phyloP scores from a whole-genome alignment of 1,140 invertebrate species.

The Drosophila kikkawai region DNA sequence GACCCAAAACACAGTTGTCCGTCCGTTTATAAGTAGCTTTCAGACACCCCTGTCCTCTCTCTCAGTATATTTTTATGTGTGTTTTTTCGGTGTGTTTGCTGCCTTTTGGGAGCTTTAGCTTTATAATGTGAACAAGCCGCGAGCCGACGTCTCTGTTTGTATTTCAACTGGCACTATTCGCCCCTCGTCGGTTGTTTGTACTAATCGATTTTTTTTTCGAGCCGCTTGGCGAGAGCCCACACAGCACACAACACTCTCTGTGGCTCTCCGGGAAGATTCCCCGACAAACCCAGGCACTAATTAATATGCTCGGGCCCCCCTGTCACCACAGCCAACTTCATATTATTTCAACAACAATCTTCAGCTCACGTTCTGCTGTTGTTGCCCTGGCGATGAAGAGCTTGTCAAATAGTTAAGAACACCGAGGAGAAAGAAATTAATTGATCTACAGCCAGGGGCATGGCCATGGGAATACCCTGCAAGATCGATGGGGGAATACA shows the following conservation, averaged over 20 bases:
- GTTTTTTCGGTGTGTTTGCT: constrained; percentile 34
- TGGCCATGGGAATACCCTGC: constrained; percentile 33
- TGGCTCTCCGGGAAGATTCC: constrained; percentile 28
- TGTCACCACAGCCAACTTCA: constrained; percentile 40
- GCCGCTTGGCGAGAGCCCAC: constrained; percentile 8
- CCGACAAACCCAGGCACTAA: constrained; percentile 34
- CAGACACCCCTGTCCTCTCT: constrained; percentile 20
- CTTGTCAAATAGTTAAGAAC: constrained; percentile 65
- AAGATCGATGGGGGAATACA: constrained; percentile 17
- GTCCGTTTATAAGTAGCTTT: constrained; percentile 74
- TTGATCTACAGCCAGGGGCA: constrained; percentile 21
- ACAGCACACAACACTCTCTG: constrained; percentile 9
- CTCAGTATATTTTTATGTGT: constrained; percentile 11
- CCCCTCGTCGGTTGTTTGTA: constrained; percentile 34
- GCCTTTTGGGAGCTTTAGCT: constrained; percentile 62
- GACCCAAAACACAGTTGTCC: constrained; percentile 72
- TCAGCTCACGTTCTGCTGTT: constrained; percentile 44
- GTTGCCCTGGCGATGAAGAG: constrained; percentile 52
- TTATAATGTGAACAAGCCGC: constrained; percentile 60
- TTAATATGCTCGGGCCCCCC: constrained; percentile 49
- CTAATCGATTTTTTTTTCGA: constrained; percentile 71
- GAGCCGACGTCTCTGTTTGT: constrained; percentile 44
- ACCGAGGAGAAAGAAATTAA: constrained; percentile 36
- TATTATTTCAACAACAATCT: constrained; percentile 49
- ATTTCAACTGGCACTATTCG: constrained; percentile 43